Percentiles rank a stretch among this genome's conserved stretches.
Evolutionary conservation across 1,140 invertebrate genomes (phyloP).

Genomic region (Anoplophora glabripennis): DNA sequence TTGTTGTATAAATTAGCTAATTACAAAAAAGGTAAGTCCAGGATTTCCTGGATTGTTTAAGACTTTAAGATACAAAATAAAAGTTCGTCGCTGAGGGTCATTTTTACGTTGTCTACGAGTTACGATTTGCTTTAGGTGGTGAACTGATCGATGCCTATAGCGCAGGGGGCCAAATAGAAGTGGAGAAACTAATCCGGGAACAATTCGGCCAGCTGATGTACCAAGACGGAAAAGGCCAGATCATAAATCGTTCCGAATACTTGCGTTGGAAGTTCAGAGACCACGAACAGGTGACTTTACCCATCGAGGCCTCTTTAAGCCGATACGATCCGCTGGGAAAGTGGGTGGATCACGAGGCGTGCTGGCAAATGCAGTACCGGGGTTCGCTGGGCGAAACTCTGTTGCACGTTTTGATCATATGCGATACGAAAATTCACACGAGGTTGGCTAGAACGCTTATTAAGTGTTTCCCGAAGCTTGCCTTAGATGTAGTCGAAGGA

Average conservation of each 20-base stretch:
- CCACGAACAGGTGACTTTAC: constrained; percentile 75
- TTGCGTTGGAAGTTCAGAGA: constrained; percentile 91
- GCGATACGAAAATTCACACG: constrained; percentile 84
- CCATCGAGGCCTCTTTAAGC: constrained; percentile 76
- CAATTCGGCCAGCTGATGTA: constrained; percentile 90
- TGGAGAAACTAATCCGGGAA: constrained; percentile 82
- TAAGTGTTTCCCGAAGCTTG: constrained; percentile 87
- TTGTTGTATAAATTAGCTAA: constrained; percentile 83
- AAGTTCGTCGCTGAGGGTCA: too few species aligned
- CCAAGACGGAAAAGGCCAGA: constrained; percentile 79
- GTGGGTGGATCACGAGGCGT: constrained; percentile 87
- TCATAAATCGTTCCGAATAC: constrained; percentile 87
- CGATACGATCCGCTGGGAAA: constrained; percentile 79
- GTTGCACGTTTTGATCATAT: constrained; percentile 92
- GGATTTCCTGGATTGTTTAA: too few species aligned
- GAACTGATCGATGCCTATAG: constrained; percentile 82
- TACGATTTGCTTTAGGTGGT: constrained; percentile 56
- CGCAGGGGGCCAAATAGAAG: constrained; percentile 71
- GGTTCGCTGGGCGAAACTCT: constrained; percentile 93
- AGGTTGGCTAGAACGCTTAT: constrained; percentile 83
- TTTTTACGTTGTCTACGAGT: too few species aligned
- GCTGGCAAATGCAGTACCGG: constrained; percentile 96
- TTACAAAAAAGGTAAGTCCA: constrained; percentile 73
- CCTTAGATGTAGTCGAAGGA: constrained; percentile 93
- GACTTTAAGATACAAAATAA: too few species aligned